These are phyloP conservation scores for Neoniphon sammara DNA, from an alignment of 2,797 vertebrate species.

Conservation along the genomic window DNA sequence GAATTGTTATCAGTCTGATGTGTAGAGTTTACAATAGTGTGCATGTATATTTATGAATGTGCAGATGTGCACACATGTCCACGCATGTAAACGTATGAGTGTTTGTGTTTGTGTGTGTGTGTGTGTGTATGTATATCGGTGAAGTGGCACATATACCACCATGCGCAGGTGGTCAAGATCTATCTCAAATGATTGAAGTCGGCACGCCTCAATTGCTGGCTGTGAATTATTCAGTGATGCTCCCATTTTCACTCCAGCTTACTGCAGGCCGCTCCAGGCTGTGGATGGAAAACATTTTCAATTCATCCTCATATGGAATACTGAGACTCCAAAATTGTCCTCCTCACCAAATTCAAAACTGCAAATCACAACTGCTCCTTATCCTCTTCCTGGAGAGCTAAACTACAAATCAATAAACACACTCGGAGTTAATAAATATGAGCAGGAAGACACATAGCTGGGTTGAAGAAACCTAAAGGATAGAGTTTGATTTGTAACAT, in stretches of 20 bases:
- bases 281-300: constrained; percentile 19
- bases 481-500: constrained; percentile 13
- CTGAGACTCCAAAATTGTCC: constrained; percentile 1
- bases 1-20: too few species aligned
- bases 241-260: constrained; percentile 22
- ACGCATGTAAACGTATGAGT: neutral
- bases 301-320: constrained; percentile 6
- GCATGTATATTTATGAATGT: neutral
- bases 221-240: constrained; percentile 51
- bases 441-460: neutral
- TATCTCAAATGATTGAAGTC: constrained; percentile 33
- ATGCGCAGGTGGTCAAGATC: constrained; percentile 15
- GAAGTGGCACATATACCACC: neutral
- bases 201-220: constrained; percentile 13
- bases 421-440: neutral
- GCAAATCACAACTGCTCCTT: constrained; percentile 22
- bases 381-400: constrained; percentile 4
- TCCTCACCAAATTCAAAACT: constrained; percentile 8
- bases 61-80: too few species aligned
- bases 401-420: constrained; percentile 3
- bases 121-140: constrained; percentile 1
- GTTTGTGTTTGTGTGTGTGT: neutral
- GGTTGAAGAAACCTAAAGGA: constrained; percentile 14
- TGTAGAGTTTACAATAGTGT: neutral
- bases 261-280: neutral